Conservation (phyloP, 2,888 invertebrate genomes). For the Habrosyne pyritoides region DNA sequence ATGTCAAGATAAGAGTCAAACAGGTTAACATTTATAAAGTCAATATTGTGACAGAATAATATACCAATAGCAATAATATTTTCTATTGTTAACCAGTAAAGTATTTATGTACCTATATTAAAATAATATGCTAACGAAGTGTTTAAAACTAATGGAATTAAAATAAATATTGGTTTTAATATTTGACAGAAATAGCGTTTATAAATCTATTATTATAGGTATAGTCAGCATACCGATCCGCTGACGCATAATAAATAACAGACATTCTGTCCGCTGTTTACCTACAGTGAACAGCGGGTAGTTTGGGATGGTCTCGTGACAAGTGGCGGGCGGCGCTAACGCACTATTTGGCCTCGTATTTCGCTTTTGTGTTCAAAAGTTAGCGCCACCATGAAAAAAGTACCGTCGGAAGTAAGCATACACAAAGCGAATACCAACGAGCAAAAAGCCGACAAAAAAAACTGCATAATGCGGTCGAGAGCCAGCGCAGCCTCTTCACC, state of each 20-base stretch:
- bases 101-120: background rate
- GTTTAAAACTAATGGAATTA: slow-evolving; percentile 5
- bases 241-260: slow-evolving; percentile 29
- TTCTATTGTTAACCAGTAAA: background rate
- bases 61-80: too few relatives aligned
- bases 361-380: slow-evolving; percentile 66
- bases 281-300: slow-evolving; percentile 11
- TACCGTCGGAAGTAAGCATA: slow-evolving; percentile 75
- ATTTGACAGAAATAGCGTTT: slow-evolving; percentile 28
- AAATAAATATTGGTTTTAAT: slow-evolving; percentile 6
- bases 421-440: slow-evolving; percentile 78
- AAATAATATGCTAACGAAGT: slow-evolving; percentile 1
- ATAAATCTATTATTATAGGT: slow-evolving; percentile 18
- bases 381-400: slow-evolving; percentile 79
- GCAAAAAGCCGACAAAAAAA: slow-evolving; percentile 75
- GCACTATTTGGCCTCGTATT: slow-evolving; percentile 49
- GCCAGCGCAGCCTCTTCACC: slow-evolving; percentile 64
- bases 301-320: slow-evolving; percentile 18
- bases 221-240: slow-evolving; percentile 28
- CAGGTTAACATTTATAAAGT: too few relatives aligned
- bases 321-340: slow-evolving; percentile 57
- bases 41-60: background rate
- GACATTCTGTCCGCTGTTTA: background rate
- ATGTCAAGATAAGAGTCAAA: too few relatives aligned
- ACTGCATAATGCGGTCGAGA: slow-evolving; percentile 75